A percentile compares a stretch with the other conserved stretches of the same genome.
phyloP scores from a whole-genome alignment of 2,888 invertebrate species.

The Clistopyga incitator region DNA sequence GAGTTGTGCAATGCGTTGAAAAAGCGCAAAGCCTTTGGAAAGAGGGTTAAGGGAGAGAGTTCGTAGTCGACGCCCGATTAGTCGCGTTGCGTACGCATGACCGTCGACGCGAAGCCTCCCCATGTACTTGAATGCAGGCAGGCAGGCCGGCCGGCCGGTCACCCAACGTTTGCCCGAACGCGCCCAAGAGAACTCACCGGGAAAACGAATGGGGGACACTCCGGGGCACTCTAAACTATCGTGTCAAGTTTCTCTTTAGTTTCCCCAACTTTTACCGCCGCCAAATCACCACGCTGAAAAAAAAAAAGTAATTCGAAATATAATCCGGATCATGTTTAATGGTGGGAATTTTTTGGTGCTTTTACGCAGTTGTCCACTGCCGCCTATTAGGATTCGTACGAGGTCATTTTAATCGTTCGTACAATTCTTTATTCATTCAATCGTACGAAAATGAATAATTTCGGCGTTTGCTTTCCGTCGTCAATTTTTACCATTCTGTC shows the following conservation, averaged over 20 bases:
- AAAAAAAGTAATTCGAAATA: neutral
- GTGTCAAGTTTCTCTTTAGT: slow-evolving; percentile 17
- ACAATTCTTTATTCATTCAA: neutral
- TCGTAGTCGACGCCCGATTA: slow-evolving; percentile 64
- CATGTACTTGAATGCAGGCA: neutral
- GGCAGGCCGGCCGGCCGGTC: slow-evolving; percentile 55
- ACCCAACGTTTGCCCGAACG: slow-evolving; percentile 44
- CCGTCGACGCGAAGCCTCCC: slow-evolving; percentile 40
- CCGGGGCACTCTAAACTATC: slow-evolving; percentile 14
- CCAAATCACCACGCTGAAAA: neutral
- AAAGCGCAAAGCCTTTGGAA: neutral
- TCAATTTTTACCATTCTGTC: neutral
- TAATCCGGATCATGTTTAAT: neutral
- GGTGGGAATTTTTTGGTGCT: neutral
- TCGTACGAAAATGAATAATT: neutral
- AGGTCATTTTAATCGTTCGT: neutral
- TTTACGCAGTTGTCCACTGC: neutral
- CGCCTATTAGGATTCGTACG: no score
- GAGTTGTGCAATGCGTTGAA: neutral
- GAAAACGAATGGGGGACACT: slow-evolving; percentile 32
- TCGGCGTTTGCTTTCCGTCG: neutral
- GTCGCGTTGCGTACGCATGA: slow-evolving; percentile 66
- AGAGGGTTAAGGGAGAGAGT: slow-evolving; percentile 36
- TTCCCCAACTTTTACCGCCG: neutral
- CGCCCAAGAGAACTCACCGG: slow-evolving; percentile 61